A percentile compares a stretch with the other conserved stretches of the same genome.
phyloP scores from a whole-genome alignment of 2,113 vertebrate genomes.

The Cynoglossus semilaevis region DNA sequence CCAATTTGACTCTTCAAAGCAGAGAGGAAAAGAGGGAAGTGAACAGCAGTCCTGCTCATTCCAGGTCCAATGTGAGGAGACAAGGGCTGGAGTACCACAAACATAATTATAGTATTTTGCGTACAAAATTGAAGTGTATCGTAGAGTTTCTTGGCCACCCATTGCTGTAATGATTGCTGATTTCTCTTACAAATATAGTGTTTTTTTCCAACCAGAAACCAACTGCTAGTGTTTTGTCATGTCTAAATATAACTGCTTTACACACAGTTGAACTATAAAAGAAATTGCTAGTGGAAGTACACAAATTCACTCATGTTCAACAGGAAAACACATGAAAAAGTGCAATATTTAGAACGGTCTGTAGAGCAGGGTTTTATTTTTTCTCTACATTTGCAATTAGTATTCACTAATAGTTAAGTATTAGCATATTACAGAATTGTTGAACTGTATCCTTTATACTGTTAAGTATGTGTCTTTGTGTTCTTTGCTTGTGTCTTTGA shows the following conservation, averaged over 20 bases:
- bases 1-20: slow-evolving; percentile 68
- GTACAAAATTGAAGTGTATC: slow-evolving; percentile 51
- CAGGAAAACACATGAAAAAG: no score
- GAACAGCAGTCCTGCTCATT: slow-evolving; percentile 48
- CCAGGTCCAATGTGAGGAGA: slow-evolving; percentile 50
- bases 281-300: not conserved
- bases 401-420: no score
- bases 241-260: slow-evolving; percentile 25
- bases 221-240: slow-evolving; percentile 1
- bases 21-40: slow-evolving; percentile 45
- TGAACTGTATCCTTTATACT: no score
- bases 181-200: slow-evolving; percentile 13
- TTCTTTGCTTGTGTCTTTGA: no score
- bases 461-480: no score
- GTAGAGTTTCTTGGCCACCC: slow-evolving; percentile 14
- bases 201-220: slow-evolving; percentile 1
- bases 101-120: slow-evolving; percentile 56
- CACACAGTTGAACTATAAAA: not conserved
- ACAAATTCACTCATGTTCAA: no score
- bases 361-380: no score
- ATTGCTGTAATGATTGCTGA: slow-evolving; percentile 11
- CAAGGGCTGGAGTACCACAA: slow-evolving; percentile 36
- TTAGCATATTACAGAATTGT: no score
- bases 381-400: no score
- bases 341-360: no score